Conservation (phyloP, 2,113 vertebrate species). For the Enhydra lutris region DNA sequence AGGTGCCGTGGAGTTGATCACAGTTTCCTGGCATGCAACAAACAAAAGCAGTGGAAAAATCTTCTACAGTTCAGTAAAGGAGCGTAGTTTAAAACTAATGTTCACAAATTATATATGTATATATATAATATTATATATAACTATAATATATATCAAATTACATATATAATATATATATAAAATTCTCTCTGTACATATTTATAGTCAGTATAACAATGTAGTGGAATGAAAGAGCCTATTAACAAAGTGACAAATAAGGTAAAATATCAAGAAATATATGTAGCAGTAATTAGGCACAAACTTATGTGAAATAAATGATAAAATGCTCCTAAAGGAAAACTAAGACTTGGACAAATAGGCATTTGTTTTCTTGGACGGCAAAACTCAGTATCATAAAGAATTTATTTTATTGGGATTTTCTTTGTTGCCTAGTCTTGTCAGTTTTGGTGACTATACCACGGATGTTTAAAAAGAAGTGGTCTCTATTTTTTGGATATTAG, state of each 20-base stretch:
- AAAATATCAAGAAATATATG: background rate
- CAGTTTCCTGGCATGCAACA: background rate
- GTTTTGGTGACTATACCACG: background rate
- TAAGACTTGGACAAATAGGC: background rate
- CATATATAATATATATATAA: background rate
- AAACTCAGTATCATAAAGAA: background rate
- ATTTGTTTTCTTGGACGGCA: background rate
- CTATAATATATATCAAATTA: background rate
- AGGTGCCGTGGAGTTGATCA: background rate
- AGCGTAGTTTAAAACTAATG: background rate
- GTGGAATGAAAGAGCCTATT: background rate
- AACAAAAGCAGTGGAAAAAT: background rate
- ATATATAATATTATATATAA: background rate
- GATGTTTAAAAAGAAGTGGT: background rate
- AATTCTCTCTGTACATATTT: background rate
- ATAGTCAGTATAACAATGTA: background rate
- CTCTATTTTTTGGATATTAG: background rate
- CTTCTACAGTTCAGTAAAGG: background rate
- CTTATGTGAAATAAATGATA: background rate
- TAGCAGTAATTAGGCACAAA: background rate
- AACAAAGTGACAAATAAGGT: background rate
- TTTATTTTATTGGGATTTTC: background rate
- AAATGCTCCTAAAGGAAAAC: background rate
- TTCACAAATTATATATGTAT: background rate
- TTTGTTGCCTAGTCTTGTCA: background rate